Conservation (phyloP, 2,113 vertebrate species). For the Stigmatopora nigra region DNA sequence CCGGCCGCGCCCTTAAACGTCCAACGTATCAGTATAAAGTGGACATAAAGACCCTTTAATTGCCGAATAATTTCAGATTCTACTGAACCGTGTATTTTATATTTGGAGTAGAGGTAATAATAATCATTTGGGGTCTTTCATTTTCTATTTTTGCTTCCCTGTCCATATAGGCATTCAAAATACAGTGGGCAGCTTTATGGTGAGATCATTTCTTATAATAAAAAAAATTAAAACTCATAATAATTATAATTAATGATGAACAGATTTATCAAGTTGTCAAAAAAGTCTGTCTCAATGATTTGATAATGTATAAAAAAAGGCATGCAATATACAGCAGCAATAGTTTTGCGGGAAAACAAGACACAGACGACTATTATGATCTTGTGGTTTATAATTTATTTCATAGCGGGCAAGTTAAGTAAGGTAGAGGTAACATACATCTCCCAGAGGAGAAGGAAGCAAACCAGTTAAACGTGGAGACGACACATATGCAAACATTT, state of each 20-base stretch:
- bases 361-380: conserved; percentile 17
- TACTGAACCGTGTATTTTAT: background rate
- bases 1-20: conserved; percentile 1
- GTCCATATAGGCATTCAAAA: background rate
- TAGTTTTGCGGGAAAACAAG: conserved; percentile 2
- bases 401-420: conserved; percentile 64
- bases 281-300: too few species aligned
- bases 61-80: background rate
- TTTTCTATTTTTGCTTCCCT: background rate
- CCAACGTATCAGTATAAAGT: too few species aligned
- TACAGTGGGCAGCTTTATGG: background rate
- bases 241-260: background rate
- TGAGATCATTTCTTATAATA: background rate
- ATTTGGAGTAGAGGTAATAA: background rate
- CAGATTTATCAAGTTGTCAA: too few species aligned
- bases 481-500: conserved; percentile 63
- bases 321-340: too few species aligned
- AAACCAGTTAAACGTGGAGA: conserved; percentile 71
- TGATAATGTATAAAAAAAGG: too few species aligned
- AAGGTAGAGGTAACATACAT: conserved; percentile 65
- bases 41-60: background rate
- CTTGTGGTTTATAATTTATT: conserved; percentile 66
- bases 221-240: background rate
- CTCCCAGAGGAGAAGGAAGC: conserved; percentile 65
- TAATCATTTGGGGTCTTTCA: background rate